Conservation (phyloP, 2,797 vertebrate species). For the Fistularia commersonii region DNA sequence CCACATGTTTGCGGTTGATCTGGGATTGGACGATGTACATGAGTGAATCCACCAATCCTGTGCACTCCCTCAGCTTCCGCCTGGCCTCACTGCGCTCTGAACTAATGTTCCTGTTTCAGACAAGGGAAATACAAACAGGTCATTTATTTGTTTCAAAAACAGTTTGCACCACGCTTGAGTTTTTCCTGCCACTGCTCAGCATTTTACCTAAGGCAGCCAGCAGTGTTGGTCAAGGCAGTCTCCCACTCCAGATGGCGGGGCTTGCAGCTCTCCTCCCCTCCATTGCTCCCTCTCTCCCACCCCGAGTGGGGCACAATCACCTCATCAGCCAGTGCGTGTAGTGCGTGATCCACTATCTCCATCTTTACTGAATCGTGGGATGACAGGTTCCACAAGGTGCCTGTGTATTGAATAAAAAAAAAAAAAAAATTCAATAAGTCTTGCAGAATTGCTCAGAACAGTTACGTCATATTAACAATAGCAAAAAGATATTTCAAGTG, state of each 20-base stretch:
- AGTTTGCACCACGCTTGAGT: conserved; percentile 1
- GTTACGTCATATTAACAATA: background rate
- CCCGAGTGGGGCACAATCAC: conserved; percentile 92
- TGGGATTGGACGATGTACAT: conserved; percentile 93
- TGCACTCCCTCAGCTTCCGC: conserved; percentile 91
- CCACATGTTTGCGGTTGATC: conserved; percentile 90
- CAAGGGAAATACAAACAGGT: conserved; percentile 24
- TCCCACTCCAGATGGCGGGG: conserved; percentile 96
- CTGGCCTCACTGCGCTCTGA: conserved; percentile 94
- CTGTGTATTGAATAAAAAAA: conserved; percentile 50
- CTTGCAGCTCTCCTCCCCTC: conserved; percentile 86
- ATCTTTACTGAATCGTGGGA: conserved; percentile 97
- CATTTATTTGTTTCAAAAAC: conserved; percentile 46
- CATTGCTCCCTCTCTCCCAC: conserved; percentile 84
- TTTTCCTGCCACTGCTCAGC: conserved; percentile 4
- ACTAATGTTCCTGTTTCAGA: conserved; percentile 86
- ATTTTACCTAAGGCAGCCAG: conserved; percentile 92
- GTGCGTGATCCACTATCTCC: conserved; percentile 96
- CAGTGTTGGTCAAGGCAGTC: conserved; percentile 92
- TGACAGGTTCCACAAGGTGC: conserved; percentile 97
- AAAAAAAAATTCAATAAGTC: too few species aligned
- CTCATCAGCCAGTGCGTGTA: conserved; percentile 90
- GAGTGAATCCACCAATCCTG: conserved; percentile 90
- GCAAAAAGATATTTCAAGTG: background rate
- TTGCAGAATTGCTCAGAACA: too few species aligned